Conservation (phyloP, 2,113 vertebrate species). For the Rhodinocichla rosea region DNA sequence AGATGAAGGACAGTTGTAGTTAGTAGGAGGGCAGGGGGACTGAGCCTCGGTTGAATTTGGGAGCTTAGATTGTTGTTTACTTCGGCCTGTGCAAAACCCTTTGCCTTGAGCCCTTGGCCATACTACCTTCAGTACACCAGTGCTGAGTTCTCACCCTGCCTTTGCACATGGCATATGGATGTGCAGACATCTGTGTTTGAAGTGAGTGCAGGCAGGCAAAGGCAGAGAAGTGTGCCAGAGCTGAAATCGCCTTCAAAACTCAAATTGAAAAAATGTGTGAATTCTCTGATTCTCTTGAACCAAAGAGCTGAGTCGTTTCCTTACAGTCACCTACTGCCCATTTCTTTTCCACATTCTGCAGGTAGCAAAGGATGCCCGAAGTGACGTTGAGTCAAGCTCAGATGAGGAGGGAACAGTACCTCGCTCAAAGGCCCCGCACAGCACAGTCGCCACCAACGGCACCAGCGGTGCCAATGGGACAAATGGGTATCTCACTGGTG, state of each 20-base stretch:
- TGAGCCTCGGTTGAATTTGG: neutral
- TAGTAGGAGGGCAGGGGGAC: neutral
- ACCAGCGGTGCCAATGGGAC: constrained; percentile 86
- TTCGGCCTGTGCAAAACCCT: neutral
- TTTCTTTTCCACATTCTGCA: constrained; percentile 56
- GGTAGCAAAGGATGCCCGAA: constrained; percentile 94
- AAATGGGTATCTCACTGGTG: constrained; percentile 89
- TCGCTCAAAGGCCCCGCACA: constrained; percentile 80
- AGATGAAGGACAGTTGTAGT: neutral
- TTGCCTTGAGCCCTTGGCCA: neutral
- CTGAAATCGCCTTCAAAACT: neutral
- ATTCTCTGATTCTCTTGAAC: neutral
- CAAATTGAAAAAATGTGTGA: neutral
- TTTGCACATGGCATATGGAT: neutral
- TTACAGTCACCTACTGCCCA: neutral
- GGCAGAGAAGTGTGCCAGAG: neutral
- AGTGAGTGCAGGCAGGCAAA: neutral
- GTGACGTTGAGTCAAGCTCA: constrained; percentile 95
- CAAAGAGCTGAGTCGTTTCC: neutral
- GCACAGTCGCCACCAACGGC: constrained; percentile 80
- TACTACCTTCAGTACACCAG: neutral
- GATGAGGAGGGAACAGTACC: constrained; percentile 87
- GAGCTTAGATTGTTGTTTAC: neutral
- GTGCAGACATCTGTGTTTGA: neutral
- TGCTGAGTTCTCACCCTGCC: neutral